A percentile compares a stretch with the other conserved stretches of the same genome.
Conservation (phyloP, 2,888 invertebrate species). For the Limenitis arthemis region DNA sequence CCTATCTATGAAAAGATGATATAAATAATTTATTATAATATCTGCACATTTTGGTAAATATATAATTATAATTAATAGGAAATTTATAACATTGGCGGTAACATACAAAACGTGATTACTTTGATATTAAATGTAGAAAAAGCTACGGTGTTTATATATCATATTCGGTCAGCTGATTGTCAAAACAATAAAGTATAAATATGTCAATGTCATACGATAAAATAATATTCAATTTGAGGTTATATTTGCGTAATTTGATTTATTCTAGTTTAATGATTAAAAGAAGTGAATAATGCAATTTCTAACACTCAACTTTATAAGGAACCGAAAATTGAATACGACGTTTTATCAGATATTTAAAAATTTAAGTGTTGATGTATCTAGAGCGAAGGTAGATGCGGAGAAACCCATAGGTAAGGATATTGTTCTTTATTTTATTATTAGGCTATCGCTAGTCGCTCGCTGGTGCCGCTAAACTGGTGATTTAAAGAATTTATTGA, state of each 20-base stretch:
- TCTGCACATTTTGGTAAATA: too few species aligned
- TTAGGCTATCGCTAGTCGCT: background rate
- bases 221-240: constrained; percentile 2
- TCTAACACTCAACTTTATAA: constrained; percentile 43
- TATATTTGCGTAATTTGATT: background rate
- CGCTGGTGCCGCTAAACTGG: too few species aligned
- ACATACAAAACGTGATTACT: too few species aligned
- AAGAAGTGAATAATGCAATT: constrained; percentile 37
- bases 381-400: constrained; percentile 1
- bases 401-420: constrained; percentile 18
- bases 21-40: too few species aligned
- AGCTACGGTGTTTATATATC: too few species aligned
- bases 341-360: constrained; percentile 1
- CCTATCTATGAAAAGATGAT: too few species aligned
- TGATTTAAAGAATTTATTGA: too few species aligned
- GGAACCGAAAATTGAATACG: constrained; percentile 37
- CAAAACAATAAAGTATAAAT: background rate
- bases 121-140: too few species aligned
- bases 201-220: background rate
- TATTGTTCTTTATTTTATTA: background rate
- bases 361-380: constrained; percentile 6
- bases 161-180: constrained; percentile 6
- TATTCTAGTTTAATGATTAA: background rate
- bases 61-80: too few species aligned
- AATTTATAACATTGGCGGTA: background rate